Conservation (phyloP, 2,113 vertebrate species). For the Nothoprocta perdicaria region DNA sequence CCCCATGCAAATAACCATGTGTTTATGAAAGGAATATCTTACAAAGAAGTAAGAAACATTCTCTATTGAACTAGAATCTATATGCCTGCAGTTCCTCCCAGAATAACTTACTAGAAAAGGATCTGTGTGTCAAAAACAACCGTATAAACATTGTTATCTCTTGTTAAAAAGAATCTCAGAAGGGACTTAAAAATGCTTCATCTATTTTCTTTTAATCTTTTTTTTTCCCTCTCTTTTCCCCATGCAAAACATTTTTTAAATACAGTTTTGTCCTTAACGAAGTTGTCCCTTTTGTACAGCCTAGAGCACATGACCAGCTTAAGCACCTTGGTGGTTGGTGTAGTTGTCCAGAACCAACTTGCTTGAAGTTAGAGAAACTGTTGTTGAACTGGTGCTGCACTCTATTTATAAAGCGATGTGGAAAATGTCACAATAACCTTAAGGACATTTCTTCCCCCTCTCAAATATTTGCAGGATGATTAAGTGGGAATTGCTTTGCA, state of each 20-base stretch:
- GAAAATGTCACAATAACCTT: constrained; percentile 41
- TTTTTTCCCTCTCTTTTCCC: not conserved
- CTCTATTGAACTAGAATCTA: not conserved
- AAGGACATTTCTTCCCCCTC: not conserved
- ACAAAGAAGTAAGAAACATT: not conserved
- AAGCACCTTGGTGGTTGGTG: not conserved
- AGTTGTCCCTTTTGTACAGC: not conserved
- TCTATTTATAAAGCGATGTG: constrained; percentile 18
- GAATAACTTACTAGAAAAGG: not conserved
- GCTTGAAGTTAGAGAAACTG: constrained; percentile 1
- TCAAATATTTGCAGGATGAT: not conserved
- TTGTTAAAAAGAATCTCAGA: not conserved
- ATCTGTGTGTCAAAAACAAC: not conserved
- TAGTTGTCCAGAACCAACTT: constrained; percentile 1
- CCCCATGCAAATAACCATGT: not conserved
- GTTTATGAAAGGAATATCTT: not conserved
- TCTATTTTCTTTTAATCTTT: not conserved
- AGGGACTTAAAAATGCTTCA: not conserved
- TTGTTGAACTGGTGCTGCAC: constrained; percentile 4
- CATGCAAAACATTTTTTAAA: not conserved
- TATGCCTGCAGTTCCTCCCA: not conserved
- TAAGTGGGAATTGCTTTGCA: not conserved
- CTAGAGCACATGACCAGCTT: not conserved
- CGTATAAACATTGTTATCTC: not conserved
- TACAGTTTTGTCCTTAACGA: not conserved